Base-by-base conservation (phyloP, 64 coral and sea anemone genomes). In the Pocillopora verrucosa region DNA sequence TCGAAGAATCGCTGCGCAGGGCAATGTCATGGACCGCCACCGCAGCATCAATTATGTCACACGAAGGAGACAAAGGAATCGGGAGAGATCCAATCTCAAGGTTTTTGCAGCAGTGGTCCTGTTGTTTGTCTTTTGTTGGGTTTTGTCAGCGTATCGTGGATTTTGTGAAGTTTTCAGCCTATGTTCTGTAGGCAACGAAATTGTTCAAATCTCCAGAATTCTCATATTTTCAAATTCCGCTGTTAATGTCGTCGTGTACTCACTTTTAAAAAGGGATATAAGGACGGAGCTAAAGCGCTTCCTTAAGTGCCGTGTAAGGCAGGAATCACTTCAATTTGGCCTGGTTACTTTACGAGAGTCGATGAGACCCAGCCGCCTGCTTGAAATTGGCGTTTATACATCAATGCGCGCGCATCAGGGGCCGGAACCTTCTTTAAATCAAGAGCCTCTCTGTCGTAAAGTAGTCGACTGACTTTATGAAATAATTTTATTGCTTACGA, bases 51-150 rank as follows among this genome's bases (percentile, higher is more conserved):
- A 13, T n/a, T 14, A 59, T 59, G 11, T 9, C 0, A 79, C 58
- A 0, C 58, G 17, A 60, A 79, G 22, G 16, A n/a, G 57, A 60
- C 77, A 79, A 79, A 79, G 91, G 16, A 88, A 61, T 10, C 64
- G 25, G 15, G 91, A 92, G 65, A 87, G 76, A 20, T 92, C 84
- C 16, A 72, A 58, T 74, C 83, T 92, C 26, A 96, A 89, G 74
- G 90, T 92, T 13, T 88, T 96, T 77, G 94, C 90, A 19, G 80
- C 92, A 68, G 86, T 96, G 4, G 89, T 87, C 14, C 35, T 96
- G 25, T 84, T 96, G 82, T 96, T 96, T 13, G 58, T 96, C 12
- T 92, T 96, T 41, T 96, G 90, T 41, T 96, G 91, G 86, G 88
- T 88, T 22, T 57, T 96, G 59, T 96, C 94, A 36, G 90, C 80